Conservation (phyloP, 2,888 invertebrate genomes). For the Acrobasis repandana region DNA sequence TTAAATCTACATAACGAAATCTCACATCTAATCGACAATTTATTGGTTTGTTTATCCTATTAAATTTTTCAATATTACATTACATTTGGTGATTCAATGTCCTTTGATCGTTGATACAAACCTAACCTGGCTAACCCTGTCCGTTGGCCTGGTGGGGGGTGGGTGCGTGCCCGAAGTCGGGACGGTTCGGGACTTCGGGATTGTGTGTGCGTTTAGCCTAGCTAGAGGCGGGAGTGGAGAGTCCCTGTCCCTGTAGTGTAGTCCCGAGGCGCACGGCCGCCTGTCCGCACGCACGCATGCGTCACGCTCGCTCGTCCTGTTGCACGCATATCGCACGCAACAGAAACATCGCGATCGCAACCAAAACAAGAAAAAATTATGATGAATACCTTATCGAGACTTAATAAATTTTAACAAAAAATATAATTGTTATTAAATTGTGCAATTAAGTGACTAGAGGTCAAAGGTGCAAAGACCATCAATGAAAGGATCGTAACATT, state of each 20-base stretch:
- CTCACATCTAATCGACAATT: too few species aligned
- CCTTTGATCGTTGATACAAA: neutral
- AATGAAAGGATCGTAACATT: slow-evolving; percentile 31
- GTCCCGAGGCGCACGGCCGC: slow-evolving; percentile 62
- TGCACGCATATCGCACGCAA: slow-evolving; percentile 48
- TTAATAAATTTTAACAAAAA: neutral
- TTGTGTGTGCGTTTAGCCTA: slow-evolving; percentile 23
- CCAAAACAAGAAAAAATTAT: neutral
- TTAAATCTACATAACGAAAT: too few species aligned
- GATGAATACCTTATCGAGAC: neutral
- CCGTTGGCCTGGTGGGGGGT: slow-evolving; percentile 50
- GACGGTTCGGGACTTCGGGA: slow-evolving; percentile 37
- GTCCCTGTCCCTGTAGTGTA: slow-evolving; percentile 43
- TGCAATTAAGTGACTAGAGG: slow-evolving; percentile 39
- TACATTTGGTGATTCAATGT: too few species aligned
- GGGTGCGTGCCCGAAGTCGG: slow-evolving; percentile 45
- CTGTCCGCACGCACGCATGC: slow-evolving; percentile 70
- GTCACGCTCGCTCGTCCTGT: slow-evolving; percentile 51
- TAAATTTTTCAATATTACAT: too few species aligned
- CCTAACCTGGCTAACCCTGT: slow-evolving; percentile 35
- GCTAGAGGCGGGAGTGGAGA: slow-evolving; percentile 26
- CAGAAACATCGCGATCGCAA: slow-evolving; percentile 20
- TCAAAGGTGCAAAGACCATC: slow-evolving; percentile 49
- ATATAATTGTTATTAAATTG: neutral
- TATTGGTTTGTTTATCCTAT: too few species aligned